Base-by-base conservation (phyloP, 1,140 invertebrate genomes). In the Limonius californicus region DNA sequence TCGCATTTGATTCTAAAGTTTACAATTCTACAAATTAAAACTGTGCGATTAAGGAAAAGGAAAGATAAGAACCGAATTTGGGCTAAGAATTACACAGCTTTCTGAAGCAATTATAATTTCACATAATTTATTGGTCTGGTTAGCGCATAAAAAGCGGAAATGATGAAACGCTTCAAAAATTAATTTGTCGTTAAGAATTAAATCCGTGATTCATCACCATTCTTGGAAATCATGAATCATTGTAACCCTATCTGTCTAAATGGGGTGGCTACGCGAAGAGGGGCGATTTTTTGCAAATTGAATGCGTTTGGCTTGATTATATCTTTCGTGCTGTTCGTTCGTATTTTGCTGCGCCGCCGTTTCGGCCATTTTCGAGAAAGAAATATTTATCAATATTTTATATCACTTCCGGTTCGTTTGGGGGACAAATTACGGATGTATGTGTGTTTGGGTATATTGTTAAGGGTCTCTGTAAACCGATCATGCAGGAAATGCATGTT, bases 151-250 rank as follows among this genome's bases (percentile, higher is more conserved):
- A n/a, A 45, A 18, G 6, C 16, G 42, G 4, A 45, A 12, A 45
- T 45, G 23, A 54, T 23, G 15, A 20, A 54, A 32, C 19, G 23
- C 3, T 20, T 15, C 27, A 47, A 62, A 62, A 55, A 53, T 55
- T 55, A 47, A 27, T 27, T 57, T 57, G 60, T 62, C 60, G 54
- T 63, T 63, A 58, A 43, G 56, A 27, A 63, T 58, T 55, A 54
- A 63, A 43, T 42, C 32, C 45, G 55, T 63, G 61, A 63, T 63
- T 63, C 61, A 63, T 58, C 50, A 63, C 54, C 56, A 57, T 58
- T 57, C 56, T 63, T 11, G 61, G 45, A 32, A 58, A 43, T 54
- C 43, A 59, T 63, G 61, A 63, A 63, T 63, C 61, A 63, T 63
- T 58, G 61, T 45, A 63, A 63, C 61, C 61, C 61, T 63, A 58